These are phyloP conservation scores for Eublepharis macularius DNA, from an alignment of 2,113 vertebrate species.

Conservation along the genomic window DNA sequence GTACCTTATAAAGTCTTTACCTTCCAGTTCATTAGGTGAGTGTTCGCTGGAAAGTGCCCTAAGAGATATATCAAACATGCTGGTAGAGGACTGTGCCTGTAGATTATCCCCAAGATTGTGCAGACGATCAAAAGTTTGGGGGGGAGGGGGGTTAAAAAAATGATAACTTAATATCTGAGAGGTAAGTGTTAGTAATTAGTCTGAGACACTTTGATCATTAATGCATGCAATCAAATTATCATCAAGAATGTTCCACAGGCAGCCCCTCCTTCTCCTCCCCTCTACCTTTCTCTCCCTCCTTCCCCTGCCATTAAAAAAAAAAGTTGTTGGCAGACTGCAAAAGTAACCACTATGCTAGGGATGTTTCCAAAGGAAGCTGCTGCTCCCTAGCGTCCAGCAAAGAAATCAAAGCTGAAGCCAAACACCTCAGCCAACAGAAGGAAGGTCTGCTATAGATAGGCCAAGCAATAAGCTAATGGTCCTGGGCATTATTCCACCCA, in stretches of 20 bases:
- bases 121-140: slow-evolving; percentile 30
- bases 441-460: slow-evolving; percentile 39
- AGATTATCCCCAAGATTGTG: background rate
- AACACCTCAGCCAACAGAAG: slow-evolving; percentile 21
- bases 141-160: slow-evolving; percentile 41
- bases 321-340: slow-evolving; percentile 60
- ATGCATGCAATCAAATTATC: slow-evolving; percentile 79
- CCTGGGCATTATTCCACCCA: slow-evolving; percentile 52
- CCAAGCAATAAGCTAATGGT: slow-evolving; percentile 63
- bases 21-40: background rate
- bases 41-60: accelerated
- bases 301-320: slow-evolving; percentile 59
- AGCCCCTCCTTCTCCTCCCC: slow-evolving; percentile 23
- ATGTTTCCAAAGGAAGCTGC: slow-evolving; percentile 70
- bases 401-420: slow-evolving; percentile 46
- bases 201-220: slow-evolving; percentile 80
- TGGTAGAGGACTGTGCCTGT: background rate
- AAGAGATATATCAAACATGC: background rate
- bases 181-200: slow-evolving; percentile 78
- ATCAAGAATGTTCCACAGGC: slow-evolving; percentile 71
- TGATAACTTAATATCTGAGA: slow-evolving; percentile 76
- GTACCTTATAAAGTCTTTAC: background rate
- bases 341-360: slow-evolving; percentile 31
- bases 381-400: slow-evolving; percentile 72
- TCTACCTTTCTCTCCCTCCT: slow-evolving; percentile 3